A percentile compares a stretch with the other conserved stretches of the same genome.
These are phyloP conservation scores for Crypturellus tataupa DNA, from an alignment of 2,797 vertebrate species.

Conservation along the genomic window DNA sequence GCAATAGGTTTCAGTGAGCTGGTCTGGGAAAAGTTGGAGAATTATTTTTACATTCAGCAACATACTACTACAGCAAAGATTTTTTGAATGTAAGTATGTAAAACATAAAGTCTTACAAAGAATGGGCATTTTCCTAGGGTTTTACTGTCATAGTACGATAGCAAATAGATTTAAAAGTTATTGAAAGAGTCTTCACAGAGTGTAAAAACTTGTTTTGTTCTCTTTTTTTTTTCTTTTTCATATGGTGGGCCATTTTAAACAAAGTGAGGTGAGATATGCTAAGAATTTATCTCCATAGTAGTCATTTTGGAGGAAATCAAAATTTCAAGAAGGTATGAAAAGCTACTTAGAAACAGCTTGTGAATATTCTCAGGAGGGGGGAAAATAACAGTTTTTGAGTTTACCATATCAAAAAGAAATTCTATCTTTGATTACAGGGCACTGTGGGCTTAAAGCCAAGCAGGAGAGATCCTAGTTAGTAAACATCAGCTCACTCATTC, in stretches of 20 bases:
- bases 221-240: not conserved
- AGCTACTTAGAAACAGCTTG: constrained; percentile 28
- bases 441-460: constrained; percentile 30
- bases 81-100: constrained; percentile 17
- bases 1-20: not conserved
- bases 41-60: constrained; percentile 16
- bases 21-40: not conserved
- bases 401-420: constrained; percentile 26
- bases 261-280: constrained; percentile 6
- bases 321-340: constrained; percentile 48
- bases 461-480: constrained; percentile 7
- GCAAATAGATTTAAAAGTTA: constrained; percentile 19
- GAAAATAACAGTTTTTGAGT: not conserved
- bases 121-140: not conserved
- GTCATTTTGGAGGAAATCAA: constrained; percentile 15
- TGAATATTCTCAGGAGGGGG: not conserved
- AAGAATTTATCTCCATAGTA: not conserved
- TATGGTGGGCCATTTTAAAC: constrained; percentile 9
- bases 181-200: constrained; percentile 10
- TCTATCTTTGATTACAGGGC: not conserved
- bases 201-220: not conserved
- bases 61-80: not conserved
- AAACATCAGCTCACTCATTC: constrained; percentile 35
- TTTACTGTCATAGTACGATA: not conserved
- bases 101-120: not conserved